Conservation (phyloP, 2,797 vertebrate species). For the Sparus aurata region DNA sequence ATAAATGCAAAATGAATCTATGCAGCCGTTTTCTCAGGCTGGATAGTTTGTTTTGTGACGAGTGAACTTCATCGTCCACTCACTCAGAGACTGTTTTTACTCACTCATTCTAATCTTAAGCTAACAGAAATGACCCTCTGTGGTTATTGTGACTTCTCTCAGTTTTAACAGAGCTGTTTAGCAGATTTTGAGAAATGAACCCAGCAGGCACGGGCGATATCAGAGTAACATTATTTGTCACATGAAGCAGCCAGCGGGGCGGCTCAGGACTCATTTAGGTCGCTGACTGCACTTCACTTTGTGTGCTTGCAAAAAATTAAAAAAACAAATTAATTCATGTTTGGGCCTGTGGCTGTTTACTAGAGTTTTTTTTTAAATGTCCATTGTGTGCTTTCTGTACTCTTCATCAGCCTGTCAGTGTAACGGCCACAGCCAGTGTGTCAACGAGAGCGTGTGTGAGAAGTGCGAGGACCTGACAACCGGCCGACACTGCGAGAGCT, state of each 20-base stretch:
- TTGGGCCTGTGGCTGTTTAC: conserved; percentile 16
- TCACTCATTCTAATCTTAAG: neutral
- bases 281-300: neutral
- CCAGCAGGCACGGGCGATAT: neutral
- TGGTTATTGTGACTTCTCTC: neutral
- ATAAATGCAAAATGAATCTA: too few species aligned
- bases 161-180: neutral
- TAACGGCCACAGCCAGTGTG: conserved; percentile 96
- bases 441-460: conserved; percentile 96
- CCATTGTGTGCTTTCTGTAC: neutral
- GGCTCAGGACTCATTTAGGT: neutral
- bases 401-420: conserved; percentile 93
- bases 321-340: conserved; percentile 2
- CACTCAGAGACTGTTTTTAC: neutral
- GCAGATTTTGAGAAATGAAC: neutral
- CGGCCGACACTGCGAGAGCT: conserved; percentile 95
- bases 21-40: neutral
- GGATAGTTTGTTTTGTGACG: rapidly evolving
- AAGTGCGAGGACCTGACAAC: conserved; percentile 96
- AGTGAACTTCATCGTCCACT: neutral
- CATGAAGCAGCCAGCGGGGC: neutral
- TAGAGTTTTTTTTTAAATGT: neutral
- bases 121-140: neutral
- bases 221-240: neutral
- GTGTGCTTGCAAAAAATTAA: neutral